phyloP scores from a whole-genome alignment of 2,113 vertebrate species.

The Pseudolaguvia tuberculata region DNA sequence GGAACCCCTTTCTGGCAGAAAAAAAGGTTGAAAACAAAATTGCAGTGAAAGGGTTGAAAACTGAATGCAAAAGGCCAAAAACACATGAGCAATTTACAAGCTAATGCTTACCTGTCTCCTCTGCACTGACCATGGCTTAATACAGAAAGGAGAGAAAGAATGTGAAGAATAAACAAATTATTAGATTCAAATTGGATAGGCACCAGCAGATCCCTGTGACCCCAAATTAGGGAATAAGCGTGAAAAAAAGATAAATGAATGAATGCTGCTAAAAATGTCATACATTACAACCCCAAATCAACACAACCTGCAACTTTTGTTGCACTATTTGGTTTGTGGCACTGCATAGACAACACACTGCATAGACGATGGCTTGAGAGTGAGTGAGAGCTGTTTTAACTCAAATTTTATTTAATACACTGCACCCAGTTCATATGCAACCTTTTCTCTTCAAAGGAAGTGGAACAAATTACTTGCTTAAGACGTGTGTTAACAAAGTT shows the following conservation, averaged over 20 bases:
- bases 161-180: background rate
- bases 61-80: background rate
- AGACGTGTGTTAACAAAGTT: too few species aligned
- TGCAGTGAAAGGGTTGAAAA: background rate
- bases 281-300: background rate
- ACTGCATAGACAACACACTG: background rate
- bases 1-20: constrained; percentile 45
- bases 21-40: background rate
- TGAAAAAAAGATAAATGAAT: too few species aligned
- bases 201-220: too few species aligned
- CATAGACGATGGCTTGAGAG: too few species aligned
- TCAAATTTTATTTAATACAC: background rate
- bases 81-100: background rate
- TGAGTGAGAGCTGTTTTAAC: background rate
- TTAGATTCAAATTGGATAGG: too few species aligned
- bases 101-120: constrained; percentile 30
- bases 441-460: background rate
- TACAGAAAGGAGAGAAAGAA: background rate
- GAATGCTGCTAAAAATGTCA: too few species aligned
- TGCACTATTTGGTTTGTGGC: background rate
- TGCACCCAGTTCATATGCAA: background rate
- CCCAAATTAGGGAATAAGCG: too few species aligned
- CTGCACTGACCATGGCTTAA: constrained; percentile 30
- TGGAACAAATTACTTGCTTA: background rate
- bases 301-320: background rate